Percentiles rank a stretch among this genome's conserved stretches.
phyloP scores from a whole-genome alignment of 1,140 invertebrate genomes.

The Diuraphis noxia region DNA sequence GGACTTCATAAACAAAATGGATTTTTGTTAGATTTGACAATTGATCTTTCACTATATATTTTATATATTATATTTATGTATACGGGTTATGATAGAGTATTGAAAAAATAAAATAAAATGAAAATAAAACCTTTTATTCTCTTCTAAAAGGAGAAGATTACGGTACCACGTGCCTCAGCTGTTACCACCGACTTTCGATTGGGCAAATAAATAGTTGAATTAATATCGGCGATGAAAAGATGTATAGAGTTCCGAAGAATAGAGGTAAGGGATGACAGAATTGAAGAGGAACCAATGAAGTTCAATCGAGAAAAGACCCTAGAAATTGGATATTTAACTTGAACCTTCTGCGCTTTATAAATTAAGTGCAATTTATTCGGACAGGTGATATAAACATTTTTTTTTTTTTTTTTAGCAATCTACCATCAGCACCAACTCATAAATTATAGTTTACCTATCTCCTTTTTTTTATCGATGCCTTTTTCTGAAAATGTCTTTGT shows the following conservation, averaged over 20 bases:
- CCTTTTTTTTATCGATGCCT: not conserved
- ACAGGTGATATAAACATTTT: slow-evolving; percentile 37
- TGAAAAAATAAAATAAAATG: not conserved
- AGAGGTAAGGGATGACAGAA: not conserved
- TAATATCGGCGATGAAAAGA: not conserved
- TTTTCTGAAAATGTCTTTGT: not conserved
- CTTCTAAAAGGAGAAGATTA: not conserved
- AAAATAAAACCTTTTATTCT: slow-evolving; percentile 8
- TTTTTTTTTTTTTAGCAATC: slow-evolving; percentile 17
- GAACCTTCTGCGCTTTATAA: slow-evolving; percentile 27
- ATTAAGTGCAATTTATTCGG: slow-evolving; percentile 45
- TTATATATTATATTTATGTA: not conserved
- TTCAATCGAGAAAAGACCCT: slow-evolving; percentile 26
- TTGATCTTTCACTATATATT: not conserved
- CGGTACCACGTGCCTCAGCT: not conserved
- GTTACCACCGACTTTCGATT: slow-evolving; percentile 7
- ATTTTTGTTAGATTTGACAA: not conserved
- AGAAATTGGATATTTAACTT: slow-evolving; percentile 36
- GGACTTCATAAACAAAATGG: not conserved
- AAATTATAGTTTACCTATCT: slow-evolving; percentile 18
- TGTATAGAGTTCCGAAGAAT: not conserved
- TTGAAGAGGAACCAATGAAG: slow-evolving; percentile 23
- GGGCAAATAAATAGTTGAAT: slow-evolving; percentile 40
- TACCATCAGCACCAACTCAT: not conserved
- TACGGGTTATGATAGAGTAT: not conserved